These are phyloP conservation scores for Chelidonichthys spinosus DNA, from an alignment of 2,797 vertebrate species.

Conservation along the genomic window DNA sequence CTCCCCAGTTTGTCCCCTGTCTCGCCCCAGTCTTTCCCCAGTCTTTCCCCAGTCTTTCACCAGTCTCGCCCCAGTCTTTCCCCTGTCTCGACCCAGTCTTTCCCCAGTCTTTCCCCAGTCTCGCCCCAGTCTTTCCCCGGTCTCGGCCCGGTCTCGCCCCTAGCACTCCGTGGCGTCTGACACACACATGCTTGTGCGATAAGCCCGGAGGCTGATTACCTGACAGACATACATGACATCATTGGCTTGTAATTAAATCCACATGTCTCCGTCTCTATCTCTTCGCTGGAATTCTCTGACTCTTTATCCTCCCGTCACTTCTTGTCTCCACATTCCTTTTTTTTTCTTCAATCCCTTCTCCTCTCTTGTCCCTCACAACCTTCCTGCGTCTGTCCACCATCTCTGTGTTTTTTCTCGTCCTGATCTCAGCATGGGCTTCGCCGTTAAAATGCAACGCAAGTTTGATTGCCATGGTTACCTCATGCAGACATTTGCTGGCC, in stretches of 20 bases:
- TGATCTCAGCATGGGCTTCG: conserved; percentile 40
- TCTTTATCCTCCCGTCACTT: conserved; percentile 33
- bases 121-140: too few species aligned
- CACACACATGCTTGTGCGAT: conserved; percentile 50
- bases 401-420: conserved; percentile 28
- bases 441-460: conserved; percentile 49
- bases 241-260: conserved; percentile 68
- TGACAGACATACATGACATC: conserved; percentile 77
- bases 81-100: too few species aligned
- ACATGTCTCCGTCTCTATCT: conserved; percentile 56
- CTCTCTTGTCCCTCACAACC: neutral
- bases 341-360: conserved; percentile 9
- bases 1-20: too few species aligned
- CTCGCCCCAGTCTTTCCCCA: too few species aligned
- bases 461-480: conserved; percentile 49
- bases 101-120: too few species aligned
- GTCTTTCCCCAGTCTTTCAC: too few species aligned
- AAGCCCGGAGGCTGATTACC: conserved; percentile 70
- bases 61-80: too few species aligned
- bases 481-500: conserved; percentile 44
- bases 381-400: neutral
- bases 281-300: conserved; percentile 24
- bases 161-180: conserved; percentile 42
- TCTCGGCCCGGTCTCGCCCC: conserved; percentile 41
- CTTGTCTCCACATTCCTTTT: conserved; percentile 24